A percentile compares a stretch with the other conserved stretches of the same genome.
Evolutionary conservation across 2,888 invertebrate species (phyloP).

Genomic region (Drosophila affinis): DNA sequence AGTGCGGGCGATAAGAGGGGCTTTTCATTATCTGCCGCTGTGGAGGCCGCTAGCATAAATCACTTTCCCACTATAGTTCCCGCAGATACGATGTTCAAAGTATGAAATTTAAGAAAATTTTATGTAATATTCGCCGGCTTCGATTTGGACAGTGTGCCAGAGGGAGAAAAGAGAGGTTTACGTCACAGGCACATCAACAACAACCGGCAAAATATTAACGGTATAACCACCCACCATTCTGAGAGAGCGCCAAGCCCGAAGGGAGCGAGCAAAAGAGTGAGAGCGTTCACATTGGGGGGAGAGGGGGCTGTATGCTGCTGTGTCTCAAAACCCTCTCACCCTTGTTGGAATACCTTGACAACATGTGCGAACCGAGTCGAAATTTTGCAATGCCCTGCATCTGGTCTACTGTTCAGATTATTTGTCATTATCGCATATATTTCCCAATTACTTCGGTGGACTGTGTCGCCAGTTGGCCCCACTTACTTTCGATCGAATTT

Average conservation of each 20-base stretch:
- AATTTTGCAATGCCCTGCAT: slow-evolving; percentile 13
- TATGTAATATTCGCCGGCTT: slow-evolving; percentile 47
- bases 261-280: background rate
- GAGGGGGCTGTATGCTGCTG: slow-evolving; percentile 18
- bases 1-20: slow-evolving; percentile 41
- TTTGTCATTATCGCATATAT: slow-evolving; percentile 4
- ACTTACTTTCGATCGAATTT: slow-evolving; percentile 66
- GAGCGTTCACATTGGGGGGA: slow-evolving; percentile 16
- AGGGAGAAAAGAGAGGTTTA: slow-evolving; percentile 24
- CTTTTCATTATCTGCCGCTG: slow-evolving; percentile 26
- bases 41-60: slow-evolving; percentile 53
- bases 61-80: slow-evolving; percentile 36
- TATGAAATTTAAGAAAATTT: too few species aligned
- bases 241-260: slow-evolving; percentile 14
- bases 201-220: slow-evolving; percentile 70
- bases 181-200: slow-evolving; percentile 47
- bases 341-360: background rate
- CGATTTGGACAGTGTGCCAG: slow-evolving; percentile 8
- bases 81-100: slow-evolving; percentile 31
- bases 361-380: slow-evolving; percentile 20
- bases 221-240: slow-evolving; percentile 64
- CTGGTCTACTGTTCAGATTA: background rate
- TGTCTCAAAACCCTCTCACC: background rate
- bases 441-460: slow-evolving; percentile 19
- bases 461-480: slow-evolving; percentile 4